Evolutionary conservation across 2,888 invertebrate genomes (phyloP).

Genomic region (Tetramorium bicarinatum): DNA sequence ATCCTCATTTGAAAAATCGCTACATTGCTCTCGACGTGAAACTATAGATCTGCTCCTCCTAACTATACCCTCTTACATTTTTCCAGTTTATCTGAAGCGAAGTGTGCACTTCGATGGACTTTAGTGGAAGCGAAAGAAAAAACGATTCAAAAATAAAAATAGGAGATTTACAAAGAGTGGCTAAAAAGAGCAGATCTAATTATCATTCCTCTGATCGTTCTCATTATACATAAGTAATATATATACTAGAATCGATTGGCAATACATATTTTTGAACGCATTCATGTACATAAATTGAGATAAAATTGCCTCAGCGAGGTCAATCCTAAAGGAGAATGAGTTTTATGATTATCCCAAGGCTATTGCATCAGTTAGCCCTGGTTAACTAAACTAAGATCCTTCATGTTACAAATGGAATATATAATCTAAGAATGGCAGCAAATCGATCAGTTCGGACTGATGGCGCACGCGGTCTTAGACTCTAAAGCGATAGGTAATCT

Average conservation of each 20-base stretch:
- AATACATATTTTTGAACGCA: slow-evolving; percentile 1
- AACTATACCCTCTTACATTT: background rate
- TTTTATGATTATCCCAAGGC: slow-evolving; percentile 4
- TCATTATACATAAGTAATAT: background rate
- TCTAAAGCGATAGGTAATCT: slow-evolving; percentile 8
- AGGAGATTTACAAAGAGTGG: background rate
- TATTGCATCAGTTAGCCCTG: background rate
- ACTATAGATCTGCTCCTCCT: background rate
- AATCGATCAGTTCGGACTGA: slow-evolving; percentile 6
- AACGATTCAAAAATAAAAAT: background rate
- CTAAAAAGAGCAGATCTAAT: slow-evolving; percentile 27
- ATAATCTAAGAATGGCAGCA: slow-evolving; percentile 32
- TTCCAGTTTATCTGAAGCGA: background rate
- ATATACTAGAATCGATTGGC: slow-evolving; percentile 9
- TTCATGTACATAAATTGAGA: slow-evolving; percentile 16
- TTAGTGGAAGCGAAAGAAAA: background rate
- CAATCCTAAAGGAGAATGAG: background rate
- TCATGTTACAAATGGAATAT: slow-evolving; percentile 14
- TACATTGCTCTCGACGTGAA: background rate
- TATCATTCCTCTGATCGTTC: background rate
- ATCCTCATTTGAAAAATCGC: background rate
- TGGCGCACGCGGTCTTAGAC: background rate
- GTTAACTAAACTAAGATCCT: slow-evolving; percentile 19
- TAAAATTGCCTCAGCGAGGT: background rate
- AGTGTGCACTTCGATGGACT: background rate